Base-by-base conservation (phyloP, 35 echinoderm and acorn worm genomes). In the Diadema setosum region DNA sequence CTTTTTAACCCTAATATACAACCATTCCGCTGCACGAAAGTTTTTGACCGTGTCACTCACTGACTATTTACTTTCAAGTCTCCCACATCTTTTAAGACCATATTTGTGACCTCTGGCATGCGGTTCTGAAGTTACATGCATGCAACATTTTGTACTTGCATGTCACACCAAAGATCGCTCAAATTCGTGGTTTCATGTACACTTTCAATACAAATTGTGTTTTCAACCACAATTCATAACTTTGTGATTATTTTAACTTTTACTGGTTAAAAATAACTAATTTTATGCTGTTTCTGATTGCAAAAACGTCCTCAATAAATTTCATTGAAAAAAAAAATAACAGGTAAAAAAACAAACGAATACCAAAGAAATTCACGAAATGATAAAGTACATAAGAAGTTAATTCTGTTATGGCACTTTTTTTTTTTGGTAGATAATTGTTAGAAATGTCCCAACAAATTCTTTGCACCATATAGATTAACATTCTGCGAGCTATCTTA, bases 251-350 rank as follows among this genome's bases (percentile, higher is more conserved):
- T 74, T 74, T 74, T 74, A 34, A 39, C 67, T 74, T 74, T 31
- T 39, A 74, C 32, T 74, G 67, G 39, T 74, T 74, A 36, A 74
- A 74, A 74, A 1, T 74, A 74, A 74, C 32, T 33, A 74, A 74
- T 74, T 74, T 21, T 74, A 74, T 74, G 67, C 32, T 74, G 26
- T 74, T 74, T 74, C n/a, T 74, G 35, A 74, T 74, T 35, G 67
- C 67, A 74, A 74, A 74, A 33, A 35, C 39, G 67, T 74, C 67
- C 30, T 35, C 67, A 35, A 74, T 35, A 74, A 74, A 30, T 39
- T 74, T 74, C 39, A 17, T 74, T 5, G 67, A 74, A 74, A 74
- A 74, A 74, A 74, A 74, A 74, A 74, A 32, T 34, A 32, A 73
- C 29, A 73, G 25, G 65, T 73, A 12, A 36, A 73, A 73, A 36